Base-by-base conservation (phyloP, 2,113 vertebrate species). In the Egretta garzetta region DNA sequence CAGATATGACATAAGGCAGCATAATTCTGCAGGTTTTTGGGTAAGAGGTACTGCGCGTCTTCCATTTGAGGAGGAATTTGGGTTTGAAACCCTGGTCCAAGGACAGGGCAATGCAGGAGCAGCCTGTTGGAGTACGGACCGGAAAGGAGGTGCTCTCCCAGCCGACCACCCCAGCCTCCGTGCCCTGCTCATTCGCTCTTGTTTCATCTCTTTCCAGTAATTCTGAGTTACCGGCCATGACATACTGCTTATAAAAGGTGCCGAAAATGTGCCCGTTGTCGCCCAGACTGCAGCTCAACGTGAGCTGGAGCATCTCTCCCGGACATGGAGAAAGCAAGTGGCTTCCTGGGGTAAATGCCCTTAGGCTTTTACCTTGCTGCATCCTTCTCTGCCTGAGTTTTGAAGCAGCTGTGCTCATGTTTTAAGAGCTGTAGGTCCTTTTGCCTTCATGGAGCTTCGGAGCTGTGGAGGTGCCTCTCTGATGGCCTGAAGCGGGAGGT, bases 141-240 rank as follows among this genome's bases (percentile, higher is more conserved):
- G 56, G 53, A 56, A 8, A 0, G 4, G n/a, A 24, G 3, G 8
- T 62, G 11, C 12, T 58, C 43, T 52, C 58, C 72, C 39, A 32
- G 32, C 6, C 2, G 3, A 28, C 24, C 9, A 16, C n/a, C 28
- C 59, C 27, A 80, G 12, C 32, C 9, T 50, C 49, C 0, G 0
- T 35, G 22, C 26, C 15, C 14, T 67, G 19, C 28, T 72, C 43
- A 6, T 37, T 89, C 0, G 1, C 32, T 63, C 26, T 18, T 75
- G 16, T 55, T 80, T 76, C 30, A 43, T 56, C 47, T 79, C 32
- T 41, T 71, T 72, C 39, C 32, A n/a, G 13, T 47, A 0, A 20
- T 68, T 90, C 82, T 49, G 49, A 86, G 28, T 68, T 84, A 80
- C 43, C 35, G 64, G 28, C 10, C 8, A 0, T 1, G 5, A 56